Evolutionary conservation across 1,140 invertebrate species (phyloP).

Genomic region (Melanaphis sacchari): DNA sequence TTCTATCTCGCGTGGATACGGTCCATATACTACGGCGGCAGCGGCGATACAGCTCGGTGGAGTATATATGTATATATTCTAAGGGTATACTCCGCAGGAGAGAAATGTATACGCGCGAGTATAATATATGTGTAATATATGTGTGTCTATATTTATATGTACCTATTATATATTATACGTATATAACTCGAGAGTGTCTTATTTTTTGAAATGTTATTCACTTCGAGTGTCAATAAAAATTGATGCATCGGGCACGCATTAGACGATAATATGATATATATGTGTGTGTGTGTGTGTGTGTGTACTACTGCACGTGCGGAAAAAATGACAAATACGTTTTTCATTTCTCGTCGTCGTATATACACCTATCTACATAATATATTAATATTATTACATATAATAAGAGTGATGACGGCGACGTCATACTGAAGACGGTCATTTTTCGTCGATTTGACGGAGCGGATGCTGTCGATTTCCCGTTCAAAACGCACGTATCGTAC

Average conservation of each 20-base stretch:
- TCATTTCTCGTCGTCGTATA: neutral
- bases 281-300: neutral
- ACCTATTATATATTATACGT: neutral
- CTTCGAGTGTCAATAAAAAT: conserved; percentile 34
- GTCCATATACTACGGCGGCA: conserved; percentile 22
- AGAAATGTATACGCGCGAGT: neutral
- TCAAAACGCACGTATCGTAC: neutral
- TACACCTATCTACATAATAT: neutral
- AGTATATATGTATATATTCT: too few relatives aligned
- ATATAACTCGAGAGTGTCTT: neutral
- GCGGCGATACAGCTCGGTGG: conserved; percentile 5
- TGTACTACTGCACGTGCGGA: too few relatives aligned
- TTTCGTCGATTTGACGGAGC: neutral
- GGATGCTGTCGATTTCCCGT: neutral
- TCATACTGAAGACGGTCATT: neutral
- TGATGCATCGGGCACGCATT: conserved; percentile 18
- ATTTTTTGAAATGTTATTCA: conserved; percentile 15
- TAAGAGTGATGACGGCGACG: neutral
- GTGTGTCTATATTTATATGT: neutral
- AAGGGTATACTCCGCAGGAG: neutral
- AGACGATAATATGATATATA: neutral
- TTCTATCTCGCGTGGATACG: conserved; percentile 42
- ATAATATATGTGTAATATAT: neutral
- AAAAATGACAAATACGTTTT: neutral
- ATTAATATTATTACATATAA: neutral